Evolutionary conservation across 2,797 vertebrate genomes (phyloP), one percentile per base, ranked within the genome.

Genomic region (Spea hammondii): DNA sequence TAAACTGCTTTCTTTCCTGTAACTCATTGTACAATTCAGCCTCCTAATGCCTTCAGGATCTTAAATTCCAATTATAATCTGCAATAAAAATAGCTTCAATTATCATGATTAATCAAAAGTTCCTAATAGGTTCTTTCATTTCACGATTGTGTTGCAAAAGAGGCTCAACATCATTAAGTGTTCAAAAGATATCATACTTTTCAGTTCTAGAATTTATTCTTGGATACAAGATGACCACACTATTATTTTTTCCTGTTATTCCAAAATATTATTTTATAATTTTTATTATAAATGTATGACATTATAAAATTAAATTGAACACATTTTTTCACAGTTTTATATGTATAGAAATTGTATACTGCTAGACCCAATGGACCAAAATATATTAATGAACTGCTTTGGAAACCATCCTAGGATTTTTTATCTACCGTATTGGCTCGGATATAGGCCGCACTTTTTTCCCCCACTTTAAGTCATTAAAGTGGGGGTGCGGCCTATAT

Each of bases 81-180:
- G 49, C 14, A 74, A 74, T 79, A 70, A 70, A 70, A 79, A 72
- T 79, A 57, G 44, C 72, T 70, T 70, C 57, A 70, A 65, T 75
- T 70, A 73, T 60, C 5, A 70, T 65, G 32, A 75, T 75, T 79
- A 79, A 75, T 79, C 66, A 79, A 79, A 74, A 74, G 32, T 79
- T 74, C n/a, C 12, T 74, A 74, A 14, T 54, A 74, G n/a, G 51
- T 13, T 62, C 48, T 75, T 79, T 75, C 44, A 75, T 70, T 79
- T 79, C 59, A 55, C 48, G 13, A 70, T 50, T 79, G 13, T 70
- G n/a, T 64, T 64, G 32, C 13, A 79, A 46, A 74, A 79, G 64
- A 57, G 51, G 51, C 17, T 70, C 54, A 48, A 79, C 0, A 53
- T 57, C 55, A 78, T 79, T 73, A 59, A 17, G 47, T 6, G 13